phyloP scores from a whole-genome alignment of 2,113 vertebrate genomes.

The Plecturocebus donacophilus region DNA sequence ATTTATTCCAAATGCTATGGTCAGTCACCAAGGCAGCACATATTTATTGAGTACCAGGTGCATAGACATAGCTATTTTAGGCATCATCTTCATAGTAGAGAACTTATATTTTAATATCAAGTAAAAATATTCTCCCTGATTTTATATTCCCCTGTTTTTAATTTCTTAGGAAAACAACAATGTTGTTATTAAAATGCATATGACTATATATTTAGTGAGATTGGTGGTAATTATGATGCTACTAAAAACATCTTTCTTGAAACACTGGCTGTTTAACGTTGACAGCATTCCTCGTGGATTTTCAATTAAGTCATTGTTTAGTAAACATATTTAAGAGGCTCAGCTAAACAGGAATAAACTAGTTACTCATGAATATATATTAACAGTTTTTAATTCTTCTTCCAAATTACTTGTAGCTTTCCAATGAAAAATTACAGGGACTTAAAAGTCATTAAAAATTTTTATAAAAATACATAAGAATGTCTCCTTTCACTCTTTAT shows the following conservation, averaged over 20 bases:
- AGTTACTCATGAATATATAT: not conserved
- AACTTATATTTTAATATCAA: not conserved
- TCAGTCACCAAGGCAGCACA: not conserved
- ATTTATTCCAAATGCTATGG: slow-evolving; percentile 38
- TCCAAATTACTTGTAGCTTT: not conserved
- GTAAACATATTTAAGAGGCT: not conserved
- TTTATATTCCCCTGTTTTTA: not conserved
- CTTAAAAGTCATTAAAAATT: not conserved
- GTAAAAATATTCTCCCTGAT: not conserved
- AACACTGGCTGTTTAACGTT: not conserved
- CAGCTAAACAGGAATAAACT: not conserved
- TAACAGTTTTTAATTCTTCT: not conserved
- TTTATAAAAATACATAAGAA: not conserved
- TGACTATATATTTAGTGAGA: not conserved
- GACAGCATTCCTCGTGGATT: not conserved
- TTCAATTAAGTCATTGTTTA: not conserved
- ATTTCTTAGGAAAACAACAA: not conserved
- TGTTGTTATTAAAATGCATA: not conserved
- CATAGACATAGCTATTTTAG: not conserved
- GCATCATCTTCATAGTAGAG: not conserved
- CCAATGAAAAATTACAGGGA: not conserved
- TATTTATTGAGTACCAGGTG: not conserved
- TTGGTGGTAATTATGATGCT: not conserved
- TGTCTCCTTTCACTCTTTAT: not conserved
- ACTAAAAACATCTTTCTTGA: slow-evolving; percentile 3